Percentiles rank a stretch among this genome's conserved stretches.
Evolutionary conservation across 2,888 invertebrate species (phyloP).

Genomic region (Phalera bucephala): DNA sequence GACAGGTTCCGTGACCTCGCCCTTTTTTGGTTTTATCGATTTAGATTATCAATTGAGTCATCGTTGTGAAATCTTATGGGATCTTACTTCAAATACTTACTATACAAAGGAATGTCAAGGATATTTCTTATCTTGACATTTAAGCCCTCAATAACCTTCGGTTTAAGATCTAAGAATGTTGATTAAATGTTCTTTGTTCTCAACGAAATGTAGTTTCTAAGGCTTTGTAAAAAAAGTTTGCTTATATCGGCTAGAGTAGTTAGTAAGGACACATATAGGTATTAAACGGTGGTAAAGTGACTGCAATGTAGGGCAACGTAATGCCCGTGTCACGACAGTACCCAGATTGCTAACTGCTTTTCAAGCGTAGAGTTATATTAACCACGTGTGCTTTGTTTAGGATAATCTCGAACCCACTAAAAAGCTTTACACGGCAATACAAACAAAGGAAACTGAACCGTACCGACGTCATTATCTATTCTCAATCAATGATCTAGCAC

Average conservation of each 20-base stretch:
- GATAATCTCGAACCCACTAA: constrained; percentile 9
- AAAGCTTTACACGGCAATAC: constrained; percentile 7
- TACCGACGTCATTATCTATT: too few species aligned
- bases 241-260: not conserved
- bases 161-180: not conserved
- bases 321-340: constrained; percentile 52
- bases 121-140: constrained; percentile 5
- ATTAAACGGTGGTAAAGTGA: constrained; percentile 41
- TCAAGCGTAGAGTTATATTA: constrained; percentile 28
- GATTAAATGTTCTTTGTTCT: not conserved
- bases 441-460: not conserved
- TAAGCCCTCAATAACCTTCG: not conserved
- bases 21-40: constrained; percentile 31
- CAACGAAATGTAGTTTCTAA: not conserved
- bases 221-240: not conserved
- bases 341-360: constrained; percentile 30
- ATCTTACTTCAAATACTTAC: constrained; percentile 1
- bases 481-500: too few species aligned
- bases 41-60: constrained; percentile 18
- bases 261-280: constrained; percentile 23
- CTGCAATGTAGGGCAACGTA: constrained; percentile 54
- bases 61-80: not conserved
- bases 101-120: constrained; percentile 26
- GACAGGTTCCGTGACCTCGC: constrained; percentile 27
- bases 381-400: constrained; percentile 24